A percentile compares a stretch with the other conserved stretches of the same genome.
These are phyloP conservation scores for Notothenia coriiceps DNA, from an alignment of 2,113 vertebrate species.

Conservation along the genomic window DNA sequence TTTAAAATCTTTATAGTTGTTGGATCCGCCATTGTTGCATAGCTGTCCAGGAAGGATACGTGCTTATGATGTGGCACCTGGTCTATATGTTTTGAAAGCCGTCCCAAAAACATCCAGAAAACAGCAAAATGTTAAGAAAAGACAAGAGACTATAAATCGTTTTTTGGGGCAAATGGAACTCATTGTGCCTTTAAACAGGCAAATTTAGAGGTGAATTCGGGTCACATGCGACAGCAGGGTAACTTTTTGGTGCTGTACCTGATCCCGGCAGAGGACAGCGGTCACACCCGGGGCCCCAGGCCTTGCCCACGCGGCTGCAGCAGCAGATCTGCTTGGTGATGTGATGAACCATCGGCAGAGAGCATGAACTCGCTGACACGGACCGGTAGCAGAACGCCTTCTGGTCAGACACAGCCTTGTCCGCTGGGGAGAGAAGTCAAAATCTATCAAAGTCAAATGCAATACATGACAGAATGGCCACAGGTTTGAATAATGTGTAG, in stretches of 20 bases:
- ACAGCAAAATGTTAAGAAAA: no score
- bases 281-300: slow-evolving; percentile 82
- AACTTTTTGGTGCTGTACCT: slow-evolving; percentile 66
- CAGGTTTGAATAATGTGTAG: not conserved
- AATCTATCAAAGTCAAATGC: not conserved
- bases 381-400: slow-evolving; percentile 86
- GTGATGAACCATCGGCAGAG: slow-evolving; percentile 79
- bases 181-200: not conserved
- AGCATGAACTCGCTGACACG: slow-evolving; percentile 56
- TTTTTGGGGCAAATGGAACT: no score
- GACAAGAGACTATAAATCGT: no score
- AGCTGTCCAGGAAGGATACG: no score
- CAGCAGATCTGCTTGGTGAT: slow-evolving; percentile 88
- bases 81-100: no score
- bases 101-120: no score
- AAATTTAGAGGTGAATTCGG: not conserved
- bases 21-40: no score
- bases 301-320: slow-evolving; percentile 86
- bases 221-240: not conserved
- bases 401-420: slow-evolving; percentile 91
- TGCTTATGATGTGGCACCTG: no score
- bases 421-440: slow-evolving; percentile 82
- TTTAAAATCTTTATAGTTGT: no score
- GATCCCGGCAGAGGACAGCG: slow-evolving; percentile 83
- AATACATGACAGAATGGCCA: not conserved